Conservation (phyloP, 1,140 invertebrate species). For the Aphaenogaster ashmeadi region DNA sequence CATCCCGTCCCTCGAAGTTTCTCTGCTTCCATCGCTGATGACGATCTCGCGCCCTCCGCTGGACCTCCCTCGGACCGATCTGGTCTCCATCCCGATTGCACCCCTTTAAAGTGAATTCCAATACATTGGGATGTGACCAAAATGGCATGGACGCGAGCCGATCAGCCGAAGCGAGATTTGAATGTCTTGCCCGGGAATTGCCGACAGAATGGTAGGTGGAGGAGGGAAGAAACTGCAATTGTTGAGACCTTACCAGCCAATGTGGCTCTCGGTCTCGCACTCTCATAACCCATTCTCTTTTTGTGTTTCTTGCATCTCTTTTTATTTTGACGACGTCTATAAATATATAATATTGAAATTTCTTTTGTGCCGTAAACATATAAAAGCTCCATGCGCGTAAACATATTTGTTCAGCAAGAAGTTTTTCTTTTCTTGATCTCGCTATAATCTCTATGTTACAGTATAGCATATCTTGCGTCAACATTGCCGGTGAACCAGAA, state of each 20-base stretch:
- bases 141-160: constrained; percentile 64
- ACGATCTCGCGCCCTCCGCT: constrained; percentile 51
- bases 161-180: constrained; percentile 73
- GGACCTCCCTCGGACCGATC: constrained; percentile 34
- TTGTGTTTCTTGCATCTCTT: neutral
- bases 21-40: constrained; percentile 8
- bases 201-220: constrained; percentile 51
- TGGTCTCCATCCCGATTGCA: neutral
- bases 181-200: constrained; percentile 79
- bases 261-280: neutral
- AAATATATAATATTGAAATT: constrained; percentile 26
- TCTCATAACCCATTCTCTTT: constrained; percentile 31
- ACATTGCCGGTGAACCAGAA: neutral
- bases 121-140: constrained; percentile 78
- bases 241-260: constrained; percentile 59
- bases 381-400: neutral
- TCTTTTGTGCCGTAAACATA: neutral
- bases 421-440: neutral
- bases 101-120: constrained; percentile 78
- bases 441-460: neutral
- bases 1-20: constrained; percentile 24
- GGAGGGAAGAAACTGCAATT: constrained; percentile 58
- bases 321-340: neutral
- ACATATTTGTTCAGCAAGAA: neutral
- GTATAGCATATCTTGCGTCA: no score